A percentile compares a stretch with the other conserved stretches of the same genome.
phyloP scores from a whole-genome alignment of 2,113 vertebrate genomes.

The Poeciliopsis turrubarensis region DNA sequence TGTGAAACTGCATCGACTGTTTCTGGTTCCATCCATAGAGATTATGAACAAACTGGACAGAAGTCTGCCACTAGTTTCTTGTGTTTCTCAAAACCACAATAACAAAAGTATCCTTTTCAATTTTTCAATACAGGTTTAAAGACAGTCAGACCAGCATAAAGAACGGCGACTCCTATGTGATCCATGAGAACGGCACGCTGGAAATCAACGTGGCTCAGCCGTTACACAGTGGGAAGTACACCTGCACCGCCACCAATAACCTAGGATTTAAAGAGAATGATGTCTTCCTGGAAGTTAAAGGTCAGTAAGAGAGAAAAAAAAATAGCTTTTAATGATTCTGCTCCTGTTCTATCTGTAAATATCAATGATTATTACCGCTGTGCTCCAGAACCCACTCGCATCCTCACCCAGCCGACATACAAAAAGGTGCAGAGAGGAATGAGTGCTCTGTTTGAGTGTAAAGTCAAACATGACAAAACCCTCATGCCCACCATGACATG shows the following conservation, averaged over 20 bases:
- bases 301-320: slow-evolving; percentile 73
- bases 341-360: not conserved
- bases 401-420: slow-evolving; percentile 92
- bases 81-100: not conserved
- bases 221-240: slow-evolving; percentile 87
- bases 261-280: slow-evolving; percentile 90
- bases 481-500: slow-evolving; percentile 86
- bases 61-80: not conserved
- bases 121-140: slow-evolving; percentile 85
- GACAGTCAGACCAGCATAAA: slow-evolving; percentile 86
- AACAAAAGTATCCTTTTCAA: not conserved
- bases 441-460: slow-evolving; percentile 89
- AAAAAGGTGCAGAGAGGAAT: slow-evolving; percentile 86
- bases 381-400: slow-evolving; percentile 88
- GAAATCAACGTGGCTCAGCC: slow-evolving; percentile 90
- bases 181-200: slow-evolving; percentile 91
- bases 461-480: slow-evolving; percentile 89
- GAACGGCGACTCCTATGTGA: slow-evolving; percentile 83
- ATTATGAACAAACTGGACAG: too few relatives aligned
- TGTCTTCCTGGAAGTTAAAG: slow-evolving; percentile 92
- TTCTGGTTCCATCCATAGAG: too few relatives aligned
- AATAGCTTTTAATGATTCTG: not conserved
- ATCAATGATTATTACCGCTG: not conserved
- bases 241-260: slow-evolving; percentile 91
- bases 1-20: not conserved